A percentile compares a stretch with the other conserved stretches of the same genome.
Conservation (phyloP, 2,888 invertebrate genomes). For the Prosopocoilus inquinatus region DNA sequence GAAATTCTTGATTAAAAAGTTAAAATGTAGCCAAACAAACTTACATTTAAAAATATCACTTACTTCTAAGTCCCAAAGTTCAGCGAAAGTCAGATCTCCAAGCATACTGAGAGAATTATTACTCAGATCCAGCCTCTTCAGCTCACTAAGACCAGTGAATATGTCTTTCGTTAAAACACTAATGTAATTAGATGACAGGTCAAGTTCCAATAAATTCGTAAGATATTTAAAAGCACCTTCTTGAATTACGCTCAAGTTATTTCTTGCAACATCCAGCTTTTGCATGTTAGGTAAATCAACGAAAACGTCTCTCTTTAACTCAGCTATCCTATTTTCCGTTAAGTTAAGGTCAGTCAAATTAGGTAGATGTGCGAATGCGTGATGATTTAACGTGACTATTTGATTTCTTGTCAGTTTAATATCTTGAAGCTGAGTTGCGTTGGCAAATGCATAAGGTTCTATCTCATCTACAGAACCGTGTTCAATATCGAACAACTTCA, state of each 20-base stretch:
- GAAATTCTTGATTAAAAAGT: background rate
- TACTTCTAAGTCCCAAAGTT: constrained; percentile 68
- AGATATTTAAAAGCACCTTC: constrained; percentile 79
- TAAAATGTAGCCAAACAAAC: no score
- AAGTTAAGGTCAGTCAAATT: constrained; percentile 68
- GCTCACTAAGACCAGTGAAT: constrained; percentile 72
- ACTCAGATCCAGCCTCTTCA: constrained; percentile 72
- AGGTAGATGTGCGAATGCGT: constrained; percentile 71
- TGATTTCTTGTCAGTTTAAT: constrained; percentile 68
- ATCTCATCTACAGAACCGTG: constrained; percentile 72
- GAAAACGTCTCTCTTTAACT: constrained; percentile 72
- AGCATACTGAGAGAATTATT: constrained; percentile 74
- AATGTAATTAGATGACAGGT: constrained; percentile 76
- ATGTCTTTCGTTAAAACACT: constrained; percentile 72
- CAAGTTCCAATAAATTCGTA: constrained; percentile 73
- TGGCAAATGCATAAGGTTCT: constrained; percentile 70
- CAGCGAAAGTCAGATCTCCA: constrained; percentile 76
- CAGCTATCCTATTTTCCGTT: constrained; percentile 73
- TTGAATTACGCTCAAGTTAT: constrained; percentile 80
- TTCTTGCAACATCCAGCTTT: constrained; percentile 78
- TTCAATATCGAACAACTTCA: constrained; percentile 67
- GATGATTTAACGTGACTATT: constrained; percentile 65
- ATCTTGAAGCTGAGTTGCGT: constrained; percentile 66
- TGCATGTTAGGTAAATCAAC: constrained; percentile 69
- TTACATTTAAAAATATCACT: constrained; percentile 21